These are phyloP conservation scores for Synergus gifuensis DNA, from an alignment of 2,888 invertebrate genomes.

Conservation along the genomic window DNA sequence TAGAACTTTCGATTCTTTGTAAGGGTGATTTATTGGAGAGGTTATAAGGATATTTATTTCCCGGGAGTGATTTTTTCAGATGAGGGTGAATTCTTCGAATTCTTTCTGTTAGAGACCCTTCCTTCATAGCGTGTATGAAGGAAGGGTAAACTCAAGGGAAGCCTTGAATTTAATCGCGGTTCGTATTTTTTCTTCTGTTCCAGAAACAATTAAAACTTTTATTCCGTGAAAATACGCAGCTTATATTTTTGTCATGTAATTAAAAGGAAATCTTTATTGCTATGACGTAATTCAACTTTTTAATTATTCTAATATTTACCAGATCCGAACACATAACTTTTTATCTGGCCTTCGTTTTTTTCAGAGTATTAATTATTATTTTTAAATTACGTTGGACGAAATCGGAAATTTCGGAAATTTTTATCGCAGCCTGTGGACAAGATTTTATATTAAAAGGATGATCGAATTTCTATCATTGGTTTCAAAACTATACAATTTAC, in stretches of 20 bases:
- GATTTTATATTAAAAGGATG: too few relatives aligned
- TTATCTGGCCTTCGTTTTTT: background rate
- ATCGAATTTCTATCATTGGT: too few relatives aligned
- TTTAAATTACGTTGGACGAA: too few relatives aligned
- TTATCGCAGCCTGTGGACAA: too few relatives aligned
- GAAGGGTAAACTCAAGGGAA: too few relatives aligned
- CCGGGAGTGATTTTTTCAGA: background rate
- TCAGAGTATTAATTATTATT: too few relatives aligned
- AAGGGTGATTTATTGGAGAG: background rate
- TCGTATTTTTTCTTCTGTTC: slow-evolving; percentile 16
- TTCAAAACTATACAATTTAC: background rate
- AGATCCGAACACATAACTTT: background rate
- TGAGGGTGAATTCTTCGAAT: background rate
- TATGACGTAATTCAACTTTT: background rate
- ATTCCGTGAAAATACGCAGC: background rate
- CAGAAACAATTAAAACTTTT: slow-evolving; percentile 31
- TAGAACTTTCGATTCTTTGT: background rate
- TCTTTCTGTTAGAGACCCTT: background rate
- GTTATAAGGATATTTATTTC: background rate
- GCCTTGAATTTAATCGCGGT: background rate
- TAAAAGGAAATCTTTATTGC: background rate
- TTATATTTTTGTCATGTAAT: background rate
- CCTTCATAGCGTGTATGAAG: background rate
- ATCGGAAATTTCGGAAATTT: too few relatives aligned
- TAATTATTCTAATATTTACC: background rate